Evolutionary conservation across 2,888 invertebrate species (phyloP), one percentile per base, ranked within the genome.

Genomic region (Sminthurinus aureus): DNA sequence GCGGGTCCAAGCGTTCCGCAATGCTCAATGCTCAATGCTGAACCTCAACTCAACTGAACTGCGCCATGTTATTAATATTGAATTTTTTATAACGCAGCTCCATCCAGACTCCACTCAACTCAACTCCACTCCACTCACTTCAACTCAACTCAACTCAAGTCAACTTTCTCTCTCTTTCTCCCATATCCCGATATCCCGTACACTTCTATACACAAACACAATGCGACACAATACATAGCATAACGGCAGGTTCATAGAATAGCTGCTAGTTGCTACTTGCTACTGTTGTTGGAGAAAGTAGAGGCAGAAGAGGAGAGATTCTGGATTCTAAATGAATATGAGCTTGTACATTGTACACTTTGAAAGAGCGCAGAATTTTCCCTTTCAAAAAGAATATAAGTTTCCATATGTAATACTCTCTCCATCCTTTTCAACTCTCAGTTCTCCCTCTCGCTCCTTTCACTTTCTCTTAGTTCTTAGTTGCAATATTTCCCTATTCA

Each of bases 351-450:
- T 83, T 78, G 78, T 38, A 83, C 83, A 83, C 83, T 83, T 78
- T 71, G 77, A 38, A 38, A 38, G 38, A 78, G 83, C 83, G 83
- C 83, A 83, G 83, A 78, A 83, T 77, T 82, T 82, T 82, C 76
- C n/a, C 82, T 83, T 83, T 83, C 83, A 83, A 83, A 82, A 83
- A 83, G 83, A 83, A 83, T 78, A 83, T 83, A 83, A 77, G 22
- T 77, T 82, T 76, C 82, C 77, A 76, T 81, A 81, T 81, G 81
- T 81, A 81, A 74, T 24, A 24, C 8, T 75, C 74, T 20, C 75
- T 73, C 18, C 24, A 11, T 38, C 18, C 24, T 73, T n/a, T n/a
- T n/a, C 69, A 4, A 9, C 9, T n/a, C 69, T n/a, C 20, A 0
- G 0, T 69, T 69, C n/a, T n/a, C 69, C 69, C 1, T 38, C 38